phyloP scores from a whole-genome alignment of 2,888 invertebrate genomes.

The Drosophila rellima region DNA sequence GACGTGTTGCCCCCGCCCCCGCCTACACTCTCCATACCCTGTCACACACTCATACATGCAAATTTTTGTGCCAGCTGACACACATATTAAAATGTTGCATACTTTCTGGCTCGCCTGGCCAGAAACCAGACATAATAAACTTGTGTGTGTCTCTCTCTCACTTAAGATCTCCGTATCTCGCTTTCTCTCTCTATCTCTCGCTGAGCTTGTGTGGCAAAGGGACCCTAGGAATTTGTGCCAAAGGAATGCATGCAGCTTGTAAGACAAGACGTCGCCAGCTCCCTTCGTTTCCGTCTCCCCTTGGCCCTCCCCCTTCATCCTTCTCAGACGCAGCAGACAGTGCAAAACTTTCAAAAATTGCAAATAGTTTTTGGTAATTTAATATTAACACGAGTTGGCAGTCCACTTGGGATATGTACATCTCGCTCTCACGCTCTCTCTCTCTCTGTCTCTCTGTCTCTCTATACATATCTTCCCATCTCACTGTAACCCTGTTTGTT shows the following conservation, averaged over 20 bases:
- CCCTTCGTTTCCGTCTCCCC: background rate
- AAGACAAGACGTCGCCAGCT: conserved; percentile 60
- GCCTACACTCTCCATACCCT: background rate
- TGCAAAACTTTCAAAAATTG: conserved; percentile 68
- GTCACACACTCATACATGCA: conserved; percentile 26
- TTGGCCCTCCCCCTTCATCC: too few relatives aligned
- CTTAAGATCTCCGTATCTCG: too few relatives aligned
- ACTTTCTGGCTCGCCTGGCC: conserved; percentile 53
- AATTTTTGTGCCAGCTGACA: conserved; percentile 68
- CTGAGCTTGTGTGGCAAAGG: conserved; percentile 28
- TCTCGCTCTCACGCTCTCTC: background rate
- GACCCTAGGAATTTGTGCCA: conserved; percentile 60
- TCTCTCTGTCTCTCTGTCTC: background rate
- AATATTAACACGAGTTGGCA: conserved; percentile 70
- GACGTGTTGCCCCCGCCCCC: background rate
- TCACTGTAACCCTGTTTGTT: conserved; percentile 29
- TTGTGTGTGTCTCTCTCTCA: conserved; percentile 38
- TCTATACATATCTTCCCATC: background rate
- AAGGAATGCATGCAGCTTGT: conserved; percentile 72
- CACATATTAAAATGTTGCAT: conserved; percentile 81
- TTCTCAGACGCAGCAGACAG: conserved; percentile 46
- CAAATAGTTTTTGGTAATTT: conserved; percentile 73
- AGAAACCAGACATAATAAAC: conserved; percentile 68
- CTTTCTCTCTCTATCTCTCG: background rate
- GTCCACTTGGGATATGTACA: conserved; percentile 49